phyloP scores from a whole-genome alignment of 2,888 invertebrate genomes.

The Melinaea menophilus region DNA sequence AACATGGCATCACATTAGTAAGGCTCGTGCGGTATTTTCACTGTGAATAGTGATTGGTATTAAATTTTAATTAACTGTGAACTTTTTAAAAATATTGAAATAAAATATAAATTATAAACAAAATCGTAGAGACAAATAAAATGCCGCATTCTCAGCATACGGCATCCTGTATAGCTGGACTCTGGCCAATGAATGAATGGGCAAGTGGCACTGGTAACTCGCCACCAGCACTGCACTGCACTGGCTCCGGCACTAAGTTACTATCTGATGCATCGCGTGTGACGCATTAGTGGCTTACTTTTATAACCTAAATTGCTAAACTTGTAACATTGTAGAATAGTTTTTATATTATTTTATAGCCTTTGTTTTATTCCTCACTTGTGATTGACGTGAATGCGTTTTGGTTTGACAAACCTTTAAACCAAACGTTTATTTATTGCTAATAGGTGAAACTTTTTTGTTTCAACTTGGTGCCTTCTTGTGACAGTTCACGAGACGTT shows the following conservation, averaged over 20 bases:
- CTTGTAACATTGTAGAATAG: not conserved
- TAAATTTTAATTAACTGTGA: no score
- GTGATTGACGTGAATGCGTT: not conserved
- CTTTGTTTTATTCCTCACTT: not conserved
- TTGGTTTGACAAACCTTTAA: no score
- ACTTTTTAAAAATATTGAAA: not conserved
- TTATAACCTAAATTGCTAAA: constrained; percentile 15
- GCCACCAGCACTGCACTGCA: constrained; percentile 22
- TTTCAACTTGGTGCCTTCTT: no score
- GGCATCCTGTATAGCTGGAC: constrained; percentile 31
- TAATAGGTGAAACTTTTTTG: no score
- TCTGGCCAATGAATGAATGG: constrained; percentile 43
- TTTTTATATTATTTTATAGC: not conserved
- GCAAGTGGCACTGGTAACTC: constrained; percentile 38
- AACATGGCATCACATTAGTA: no score
- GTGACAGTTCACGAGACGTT: no score
- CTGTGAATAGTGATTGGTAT: no score
- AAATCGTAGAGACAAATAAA: not conserved
- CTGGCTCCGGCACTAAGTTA: constrained; percentile 12
- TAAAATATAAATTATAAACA: not conserved
- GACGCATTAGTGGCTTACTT: constrained; percentile 25
- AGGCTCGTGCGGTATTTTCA: no score
- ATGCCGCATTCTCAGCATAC: not conserved
- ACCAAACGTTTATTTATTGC: no score
- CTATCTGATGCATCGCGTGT: constrained; percentile 23